These are phyloP conservation scores for Calephelis virginiensis DNA, from an alignment of 1,140 invertebrate species.

Conservation along the genomic window DNA sequence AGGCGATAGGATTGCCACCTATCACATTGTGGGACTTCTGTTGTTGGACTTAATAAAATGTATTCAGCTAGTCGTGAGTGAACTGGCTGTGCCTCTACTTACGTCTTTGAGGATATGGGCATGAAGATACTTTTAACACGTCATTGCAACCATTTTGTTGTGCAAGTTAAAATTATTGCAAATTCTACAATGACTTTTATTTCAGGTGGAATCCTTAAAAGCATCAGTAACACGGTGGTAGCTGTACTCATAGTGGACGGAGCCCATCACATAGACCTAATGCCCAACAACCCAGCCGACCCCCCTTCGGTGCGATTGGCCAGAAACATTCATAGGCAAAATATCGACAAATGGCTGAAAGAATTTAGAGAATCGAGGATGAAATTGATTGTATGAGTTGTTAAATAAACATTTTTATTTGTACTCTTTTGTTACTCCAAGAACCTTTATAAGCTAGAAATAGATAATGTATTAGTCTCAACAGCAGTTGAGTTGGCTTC, in stretches of 20 bases:
- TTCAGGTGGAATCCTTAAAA: slow-evolving; percentile 88
- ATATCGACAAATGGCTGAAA: slow-evolving; percentile 85
- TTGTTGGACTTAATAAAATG: too few species aligned
- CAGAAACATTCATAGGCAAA: slow-evolving; percentile 82
- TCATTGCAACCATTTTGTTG: too few species aligned
- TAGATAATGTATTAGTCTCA: too few species aligned
- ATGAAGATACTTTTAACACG: too few species aligned
- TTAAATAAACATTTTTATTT: slow-evolving; percentile 15
- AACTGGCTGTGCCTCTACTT: too few species aligned
- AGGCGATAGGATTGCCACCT: too few species aligned
- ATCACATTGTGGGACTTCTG: too few species aligned
- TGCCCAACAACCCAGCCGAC: slow-evolving; percentile 84
- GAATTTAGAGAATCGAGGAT: slow-evolving; percentile 38
- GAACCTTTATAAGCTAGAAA: too few species aligned
- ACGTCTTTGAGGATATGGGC: too few species aligned
- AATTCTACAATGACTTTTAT: not conserved
- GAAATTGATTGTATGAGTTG: slow-evolving; percentile 14
- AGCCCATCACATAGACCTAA: slow-evolving; percentile 95
- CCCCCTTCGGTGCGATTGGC: slow-evolving; percentile 85
- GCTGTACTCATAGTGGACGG: slow-evolving; percentile 92
- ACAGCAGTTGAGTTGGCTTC: too few species aligned
- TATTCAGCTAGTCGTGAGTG: too few species aligned
- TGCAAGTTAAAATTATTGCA: too few species aligned
- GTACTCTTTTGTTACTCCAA: not conserved
- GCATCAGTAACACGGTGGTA: slow-evolving; percentile 82